Conservation (phyloP, 1,140 invertebrate species). For the Plectrocnemia conspersa region DNA sequence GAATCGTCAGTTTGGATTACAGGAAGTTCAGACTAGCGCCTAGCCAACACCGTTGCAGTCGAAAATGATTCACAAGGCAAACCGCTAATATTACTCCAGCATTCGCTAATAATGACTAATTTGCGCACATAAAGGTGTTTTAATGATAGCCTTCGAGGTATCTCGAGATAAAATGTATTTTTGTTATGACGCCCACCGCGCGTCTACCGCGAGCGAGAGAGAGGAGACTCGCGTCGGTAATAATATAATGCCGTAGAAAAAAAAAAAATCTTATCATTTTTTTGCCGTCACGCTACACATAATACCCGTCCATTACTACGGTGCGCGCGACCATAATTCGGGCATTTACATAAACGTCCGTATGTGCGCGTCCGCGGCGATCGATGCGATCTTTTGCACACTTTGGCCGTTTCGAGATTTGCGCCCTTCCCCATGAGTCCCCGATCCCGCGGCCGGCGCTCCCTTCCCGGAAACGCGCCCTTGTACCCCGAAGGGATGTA, state of each 20-base stretch:
- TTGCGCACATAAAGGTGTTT: slow-evolving; percentile 24
- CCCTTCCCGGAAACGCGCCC: too few relatives aligned
- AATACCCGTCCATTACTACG: slow-evolving; percentile 13
- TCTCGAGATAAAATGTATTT: slow-evolving; percentile 22
- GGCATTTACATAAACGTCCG: slow-evolving; percentile 15
- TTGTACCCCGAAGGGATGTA: too few relatives aligned
- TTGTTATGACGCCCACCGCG: slow-evolving; percentile 16
- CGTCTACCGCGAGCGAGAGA: too few relatives aligned
- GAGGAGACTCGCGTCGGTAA: too few relatives aligned
- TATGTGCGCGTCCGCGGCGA: too few relatives aligned
- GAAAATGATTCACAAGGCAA: slow-evolving; percentile 22
- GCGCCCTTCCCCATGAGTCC: too few relatives aligned
- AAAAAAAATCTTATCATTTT: slow-evolving; percentile 21
- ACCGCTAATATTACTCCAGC: slow-evolving; percentile 15
- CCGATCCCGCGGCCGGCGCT: too few relatives aligned
- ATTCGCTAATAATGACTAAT: slow-evolving; percentile 25
- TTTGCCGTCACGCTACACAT: slow-evolving; percentile 18
- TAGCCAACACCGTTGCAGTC: too few relatives aligned
- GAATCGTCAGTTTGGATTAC: too few relatives aligned
- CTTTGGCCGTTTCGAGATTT: too few relatives aligned
- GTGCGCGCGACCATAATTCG: slow-evolving; percentile 14
- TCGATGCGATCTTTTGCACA: too few relatives aligned
- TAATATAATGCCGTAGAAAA: slow-evolving; percentile 7
- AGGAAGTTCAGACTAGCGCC: too few relatives aligned
- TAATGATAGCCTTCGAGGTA: slow-evolving; percentile 23